A percentile compares a stretch with the other conserved stretches of the same genome.
These are phyloP conservation scores for Alauda arvensis DNA, from an alignment of 2,797 vertebrate genomes.

Conservation along the genomic window DNA sequence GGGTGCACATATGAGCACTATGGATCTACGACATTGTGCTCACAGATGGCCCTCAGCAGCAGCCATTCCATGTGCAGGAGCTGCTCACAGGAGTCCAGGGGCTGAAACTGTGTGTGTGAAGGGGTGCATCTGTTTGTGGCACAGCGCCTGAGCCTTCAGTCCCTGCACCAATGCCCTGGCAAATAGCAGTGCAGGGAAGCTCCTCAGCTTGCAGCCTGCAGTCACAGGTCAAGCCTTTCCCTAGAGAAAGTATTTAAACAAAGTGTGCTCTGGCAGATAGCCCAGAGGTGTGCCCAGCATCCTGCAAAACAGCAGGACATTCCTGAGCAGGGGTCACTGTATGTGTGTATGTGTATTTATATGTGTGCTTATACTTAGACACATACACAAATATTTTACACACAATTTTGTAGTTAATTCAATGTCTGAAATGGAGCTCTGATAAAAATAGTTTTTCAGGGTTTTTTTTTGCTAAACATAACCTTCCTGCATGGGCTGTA, in stretches of 20 bases:
- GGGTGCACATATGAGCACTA: accelerated
- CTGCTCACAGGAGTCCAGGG: background rate
- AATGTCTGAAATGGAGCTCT: background rate
- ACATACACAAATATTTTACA: background rate
- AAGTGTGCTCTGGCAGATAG: background rate
- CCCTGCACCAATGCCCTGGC: background rate
- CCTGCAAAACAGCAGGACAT: background rate
- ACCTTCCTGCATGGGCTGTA: background rate
- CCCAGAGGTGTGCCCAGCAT: background rate
- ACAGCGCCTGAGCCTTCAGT: background rate
- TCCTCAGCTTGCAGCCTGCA: background rate
- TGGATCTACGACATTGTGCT: accelerated
- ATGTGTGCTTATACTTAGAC: background rate
- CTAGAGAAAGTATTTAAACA: background rate
- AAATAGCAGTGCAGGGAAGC: background rate
- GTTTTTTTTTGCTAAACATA: background rate
- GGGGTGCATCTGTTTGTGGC: background rate
- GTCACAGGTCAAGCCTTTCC: background rate
- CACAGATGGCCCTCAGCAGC: background rate
- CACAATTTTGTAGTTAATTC: background rate
- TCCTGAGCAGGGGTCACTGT: background rate
- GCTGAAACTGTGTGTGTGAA: accelerated
- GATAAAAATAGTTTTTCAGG: background rate
- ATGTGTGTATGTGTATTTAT: background rate
- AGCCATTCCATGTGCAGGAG: accelerated